phyloP scores from a whole-genome alignment of 2,888 invertebrate genomes.

The Netelia fuscicornis region DNA sequence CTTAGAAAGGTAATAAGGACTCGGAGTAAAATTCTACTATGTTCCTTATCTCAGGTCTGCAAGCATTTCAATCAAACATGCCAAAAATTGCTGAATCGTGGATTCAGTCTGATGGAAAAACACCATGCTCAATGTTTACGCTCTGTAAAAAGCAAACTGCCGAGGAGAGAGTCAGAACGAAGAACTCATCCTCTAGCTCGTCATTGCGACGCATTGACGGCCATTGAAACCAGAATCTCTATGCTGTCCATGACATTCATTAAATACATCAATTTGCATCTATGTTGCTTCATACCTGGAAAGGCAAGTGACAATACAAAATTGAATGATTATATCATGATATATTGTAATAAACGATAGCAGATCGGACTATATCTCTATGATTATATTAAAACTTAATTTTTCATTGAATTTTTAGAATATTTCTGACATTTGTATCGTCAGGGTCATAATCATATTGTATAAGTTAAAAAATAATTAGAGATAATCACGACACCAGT shows the following conservation, averaged over 20 bases:
- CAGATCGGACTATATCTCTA: too few species aligned
- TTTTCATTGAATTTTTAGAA: too few species aligned
- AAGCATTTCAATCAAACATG: slow-evolving; percentile 91
- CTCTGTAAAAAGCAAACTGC: slow-evolving; percentile 92
- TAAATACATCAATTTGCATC: slow-evolving; percentile 93
- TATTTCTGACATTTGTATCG: too few species aligned
- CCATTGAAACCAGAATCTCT: slow-evolving; percentile 95
- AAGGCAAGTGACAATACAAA: slow-evolving; percentile 87
- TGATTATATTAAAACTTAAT: too few species aligned
- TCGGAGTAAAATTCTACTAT: not conserved
- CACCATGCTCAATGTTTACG: slow-evolving; percentile 91
- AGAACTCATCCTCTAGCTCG: slow-evolving; percentile 93
- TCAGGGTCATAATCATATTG: too few species aligned
- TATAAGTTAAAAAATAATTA: too few species aligned
- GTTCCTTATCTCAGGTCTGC: slow-evolving; percentile 88
- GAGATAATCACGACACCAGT: slow-evolving; percentile 22
- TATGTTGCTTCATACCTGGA: slow-evolving; percentile 97
- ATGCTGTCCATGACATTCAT: slow-evolving; percentile 97
- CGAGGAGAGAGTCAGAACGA: slow-evolving; percentile 95
- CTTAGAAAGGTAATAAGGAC: not conserved
- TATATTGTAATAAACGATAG: too few species aligned
- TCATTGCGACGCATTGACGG: slow-evolving; percentile 95
- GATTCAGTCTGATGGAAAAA: slow-evolving; percentile 92
- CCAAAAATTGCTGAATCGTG: slow-evolving; percentile 91
- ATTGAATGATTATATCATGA: too few species aligned